Evolutionary conservation across 2,888 invertebrate species (phyloP), one percentile per base, ranked within the genome.

Genomic region (Melanchra persicariae): DNA sequence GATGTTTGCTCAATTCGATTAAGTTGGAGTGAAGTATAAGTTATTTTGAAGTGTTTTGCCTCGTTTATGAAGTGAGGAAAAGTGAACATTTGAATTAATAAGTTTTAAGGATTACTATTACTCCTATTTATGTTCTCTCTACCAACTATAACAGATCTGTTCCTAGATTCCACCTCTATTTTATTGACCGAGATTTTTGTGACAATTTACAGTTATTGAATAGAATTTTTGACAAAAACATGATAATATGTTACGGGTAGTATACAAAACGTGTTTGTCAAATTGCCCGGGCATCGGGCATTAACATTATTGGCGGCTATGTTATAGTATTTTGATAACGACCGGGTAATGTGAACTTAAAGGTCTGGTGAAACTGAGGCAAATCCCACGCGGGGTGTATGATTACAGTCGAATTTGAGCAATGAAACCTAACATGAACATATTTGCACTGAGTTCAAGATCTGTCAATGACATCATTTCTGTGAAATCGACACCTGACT

Each of bases 141-240:
- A 69, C 19, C 1, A 24, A 54, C 8, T 8, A 45, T 54, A 45
- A 17, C 9, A 45, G 2, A 61, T 24, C 7, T 55, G 45, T 45
- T 73, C 58, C 54, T 75, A 47, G 5, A 59, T 52, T 69, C 30
- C 30, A 58, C 40, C 52, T 40, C 43, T 47, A 26, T 37, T 73
- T 40, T 47, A 7, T 8, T 64, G 12, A 72, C 5, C 17, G 17
- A 26, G 22, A 19, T 45, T 45, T 34, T 54, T 10, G 17, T 52
- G n/a, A 43, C 17, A 19, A 12, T 17, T 37, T 22, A 12, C 2
- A 52, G 7, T 17, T 43, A 24, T 24, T 43, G 9, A 2, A 10
- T 17, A 24, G 8, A 22, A 24, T 24, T 57, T 54, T 59, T 51
- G 45, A 19, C 47, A 45, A 9, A 51, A 51, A 34, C 15, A 37